A percentile compares a stretch with the other conserved stretches of the same genome.
Conservation (phyloP, 2,797 vertebrate species). For the Rhinogobio ventralis region DNA sequence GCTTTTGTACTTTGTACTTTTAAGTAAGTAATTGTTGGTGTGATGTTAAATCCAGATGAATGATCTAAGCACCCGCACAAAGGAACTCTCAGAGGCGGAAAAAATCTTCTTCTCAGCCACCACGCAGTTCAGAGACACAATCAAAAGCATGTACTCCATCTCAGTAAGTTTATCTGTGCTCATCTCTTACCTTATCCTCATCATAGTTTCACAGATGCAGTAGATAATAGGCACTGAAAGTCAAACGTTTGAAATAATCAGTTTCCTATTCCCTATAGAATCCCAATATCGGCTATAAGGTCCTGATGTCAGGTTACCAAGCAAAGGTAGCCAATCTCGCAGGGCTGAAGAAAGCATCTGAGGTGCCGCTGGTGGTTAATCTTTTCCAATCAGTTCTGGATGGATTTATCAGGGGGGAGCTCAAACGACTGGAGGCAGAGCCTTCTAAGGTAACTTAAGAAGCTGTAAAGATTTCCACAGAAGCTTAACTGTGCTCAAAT, state of each 20-base stretch:
- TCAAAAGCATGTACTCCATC: slow-evolving; percentile 93
- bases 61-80: slow-evolving; percentile 79
- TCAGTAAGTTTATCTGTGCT: slow-evolving; percentile 80
- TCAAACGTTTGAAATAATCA: neutral
- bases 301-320: slow-evolving; percentile 91
- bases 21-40: slow-evolving; percentile 1
- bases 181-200: neutral
- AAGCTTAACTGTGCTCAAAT: neutral
- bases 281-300: slow-evolving; percentile 86
- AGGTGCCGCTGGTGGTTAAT: slow-evolving; percentile 91
- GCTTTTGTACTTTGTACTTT: neutral
- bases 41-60: slow-evolving; percentile 81
- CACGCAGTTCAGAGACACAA: slow-evolving; percentile 88
- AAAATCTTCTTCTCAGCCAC: slow-evolving; percentile 90
- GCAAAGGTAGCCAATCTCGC: slow-evolving; percentile 85
- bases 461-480: neutral
- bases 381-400: slow-evolving; percentile 95
- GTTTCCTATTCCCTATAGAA: slow-evolving; percentile 68
- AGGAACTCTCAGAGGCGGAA: slow-evolving; percentile 86
- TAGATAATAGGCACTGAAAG: neutral
- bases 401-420: slow-evolving; percentile 87
- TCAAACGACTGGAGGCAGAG: slow-evolving; percentile 82
- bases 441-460: slow-evolving; percentile 71
- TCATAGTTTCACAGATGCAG: neutral
- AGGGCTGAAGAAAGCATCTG: slow-evolving; percentile 75